Conservation (phyloP, 37 sponge, comb jelly and placozoan species). For the Mnemiopsis leidyi region DNA sequence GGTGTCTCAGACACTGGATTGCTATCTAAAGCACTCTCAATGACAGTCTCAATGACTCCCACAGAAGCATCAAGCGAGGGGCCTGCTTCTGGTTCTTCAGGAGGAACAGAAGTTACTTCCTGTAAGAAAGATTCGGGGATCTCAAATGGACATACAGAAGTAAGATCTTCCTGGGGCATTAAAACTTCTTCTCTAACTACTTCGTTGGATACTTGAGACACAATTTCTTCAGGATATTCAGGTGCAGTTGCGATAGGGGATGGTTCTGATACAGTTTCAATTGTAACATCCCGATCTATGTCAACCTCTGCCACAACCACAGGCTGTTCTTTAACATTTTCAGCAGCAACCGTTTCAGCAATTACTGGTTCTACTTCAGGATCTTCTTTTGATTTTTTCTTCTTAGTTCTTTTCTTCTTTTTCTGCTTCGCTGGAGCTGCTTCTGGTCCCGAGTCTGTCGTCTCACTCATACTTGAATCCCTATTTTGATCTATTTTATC, state of each 20-base stretch:
- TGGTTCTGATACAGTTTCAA: not conserved
- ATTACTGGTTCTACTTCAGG: not conserved
- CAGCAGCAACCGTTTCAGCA: not conserved
- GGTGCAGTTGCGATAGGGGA: not conserved
- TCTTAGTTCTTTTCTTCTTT: not conserved
- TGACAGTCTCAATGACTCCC: not conserved
- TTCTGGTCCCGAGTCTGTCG: not conserved
- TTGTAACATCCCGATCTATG: not conserved
- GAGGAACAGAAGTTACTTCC: not conserved
- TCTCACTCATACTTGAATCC: not conserved
- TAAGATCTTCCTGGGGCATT: not conserved
- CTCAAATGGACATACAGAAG: not conserved
- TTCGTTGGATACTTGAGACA: not conserved
- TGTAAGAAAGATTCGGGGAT: not conserved
- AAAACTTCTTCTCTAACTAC: not conserved
- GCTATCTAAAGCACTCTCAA: not conserved
- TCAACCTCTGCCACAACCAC: not conserved
- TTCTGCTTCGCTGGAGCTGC: not conserved
- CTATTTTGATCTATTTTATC: not conserved
- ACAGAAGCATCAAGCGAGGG: not conserved
- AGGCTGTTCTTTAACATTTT: not conserved
- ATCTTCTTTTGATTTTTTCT: not conserved
- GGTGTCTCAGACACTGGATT: not conserved
- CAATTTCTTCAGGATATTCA: not conserved
- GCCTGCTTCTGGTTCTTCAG: not conserved